Evolutionary conservation across 2,113 vertebrate genomes (phyloP).

Genomic region (Bungarus multicinctus): DNA sequence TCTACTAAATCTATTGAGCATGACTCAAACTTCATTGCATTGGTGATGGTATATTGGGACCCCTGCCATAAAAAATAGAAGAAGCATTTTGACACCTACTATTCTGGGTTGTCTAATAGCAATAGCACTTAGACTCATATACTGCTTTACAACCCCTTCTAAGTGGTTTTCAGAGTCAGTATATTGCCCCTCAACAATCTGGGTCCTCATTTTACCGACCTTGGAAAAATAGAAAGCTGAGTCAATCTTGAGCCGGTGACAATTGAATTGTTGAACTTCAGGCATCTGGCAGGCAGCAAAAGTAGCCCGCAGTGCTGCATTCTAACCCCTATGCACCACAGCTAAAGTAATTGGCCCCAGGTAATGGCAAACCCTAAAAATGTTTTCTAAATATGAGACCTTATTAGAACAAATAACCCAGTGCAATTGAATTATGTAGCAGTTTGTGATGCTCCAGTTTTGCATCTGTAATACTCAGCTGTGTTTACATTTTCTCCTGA

Average conservation of each 20-base stretch:
- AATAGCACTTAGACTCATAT: too few species aligned
- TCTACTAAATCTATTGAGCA: background rate
- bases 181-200: too few species aligned
- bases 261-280: too few species aligned
- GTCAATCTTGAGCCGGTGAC: too few species aligned
- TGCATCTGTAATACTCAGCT: slow-evolving; percentile 8
- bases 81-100: background rate
- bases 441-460: background rate
- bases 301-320: too few species aligned
- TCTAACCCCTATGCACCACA: too few species aligned
- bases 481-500: background rate
- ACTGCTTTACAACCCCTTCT: too few species aligned
- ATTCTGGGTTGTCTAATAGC: background rate
- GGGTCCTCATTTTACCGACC: too few species aligned
- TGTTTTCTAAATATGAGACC: background rate
- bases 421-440: slow-evolving; percentile 7
- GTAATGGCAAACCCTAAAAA: background rate
- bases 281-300: too few species aligned
- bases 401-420: slow-evolving; percentile 8
- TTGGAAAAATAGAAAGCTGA: too few species aligned
- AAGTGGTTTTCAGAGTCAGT: too few species aligned
- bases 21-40: background rate
- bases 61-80: background rate
- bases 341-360: background rate
- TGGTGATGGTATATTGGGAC: background rate